Conservation (phyloP, 2,888 invertebrate genomes). For the Nasonovia ribisnigri region DNA sequence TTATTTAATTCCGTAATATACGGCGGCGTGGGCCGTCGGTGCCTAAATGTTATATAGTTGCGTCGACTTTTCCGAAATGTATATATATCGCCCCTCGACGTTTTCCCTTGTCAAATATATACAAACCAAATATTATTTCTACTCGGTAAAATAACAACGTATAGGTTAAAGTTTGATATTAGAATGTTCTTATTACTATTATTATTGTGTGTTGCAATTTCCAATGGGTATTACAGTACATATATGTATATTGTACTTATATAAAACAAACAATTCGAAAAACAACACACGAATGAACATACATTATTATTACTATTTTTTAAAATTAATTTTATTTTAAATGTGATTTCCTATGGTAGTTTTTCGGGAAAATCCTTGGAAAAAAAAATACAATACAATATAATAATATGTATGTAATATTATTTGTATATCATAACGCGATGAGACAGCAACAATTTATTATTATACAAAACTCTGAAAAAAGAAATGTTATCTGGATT, state of each 20-base stretch:
- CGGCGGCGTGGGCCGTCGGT: background rate
- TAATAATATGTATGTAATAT: background rate
- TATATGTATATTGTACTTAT: background rate
- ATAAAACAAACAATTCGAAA: background rate
- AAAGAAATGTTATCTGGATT: background rate
- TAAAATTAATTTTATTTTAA: background rate
- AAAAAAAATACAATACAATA: background rate
- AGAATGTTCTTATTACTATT: background rate
- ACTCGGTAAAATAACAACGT: constrained; percentile 25
- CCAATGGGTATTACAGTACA: background rate
- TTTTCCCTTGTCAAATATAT: background rate
- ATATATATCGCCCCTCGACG: background rate
- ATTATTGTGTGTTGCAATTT: background rate
- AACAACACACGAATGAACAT: background rate
- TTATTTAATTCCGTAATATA: constrained; percentile 22
- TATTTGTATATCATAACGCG: background rate
- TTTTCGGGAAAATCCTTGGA: background rate
- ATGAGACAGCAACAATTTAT: no score
- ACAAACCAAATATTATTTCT: constrained; percentile 38
- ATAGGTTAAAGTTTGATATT: background rate
- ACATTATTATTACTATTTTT: background rate
- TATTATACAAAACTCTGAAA: background rate
- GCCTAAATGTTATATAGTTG: background rate
- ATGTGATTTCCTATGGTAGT: background rate
- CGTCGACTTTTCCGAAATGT: background rate